Evolutionary conservation across 2,797 vertebrate species (phyloP).

Genomic region (Pyrocephalus nanus): DNA sequence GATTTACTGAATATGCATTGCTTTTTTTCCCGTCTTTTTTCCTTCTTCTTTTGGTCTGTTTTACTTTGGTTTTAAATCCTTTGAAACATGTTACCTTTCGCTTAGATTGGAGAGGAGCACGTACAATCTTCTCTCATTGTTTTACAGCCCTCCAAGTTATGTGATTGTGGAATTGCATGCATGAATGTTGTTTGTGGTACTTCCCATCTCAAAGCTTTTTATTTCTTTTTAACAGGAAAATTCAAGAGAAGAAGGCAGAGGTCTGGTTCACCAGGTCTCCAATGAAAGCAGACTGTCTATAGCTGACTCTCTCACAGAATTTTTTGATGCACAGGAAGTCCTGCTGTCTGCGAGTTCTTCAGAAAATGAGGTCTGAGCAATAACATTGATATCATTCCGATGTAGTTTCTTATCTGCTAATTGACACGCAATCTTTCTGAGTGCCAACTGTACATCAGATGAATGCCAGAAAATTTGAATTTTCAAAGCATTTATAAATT

Average conservation of each 20-base stretch:
- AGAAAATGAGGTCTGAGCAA: conserved; percentile 90
- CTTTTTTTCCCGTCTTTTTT: background rate
- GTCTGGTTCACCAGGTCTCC: conserved; percentile 92
- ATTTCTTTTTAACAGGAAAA: conserved; percentile 81
- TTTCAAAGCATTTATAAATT: background rate
- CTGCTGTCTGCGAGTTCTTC: conserved; percentile 95
- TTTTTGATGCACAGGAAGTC: conserved; percentile 98
- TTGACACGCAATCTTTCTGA: background rate
- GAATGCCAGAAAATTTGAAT: background rate
- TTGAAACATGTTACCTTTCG: background rate
- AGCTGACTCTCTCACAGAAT: conserved; percentile 93
- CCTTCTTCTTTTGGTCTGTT: background rate
- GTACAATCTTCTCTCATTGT: background rate
- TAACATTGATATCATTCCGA: background rate
- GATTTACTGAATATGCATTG: background rate
- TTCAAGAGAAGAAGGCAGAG: conserved; percentile 79
- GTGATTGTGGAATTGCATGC: conserved; percentile 1
- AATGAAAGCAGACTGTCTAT: conserved; percentile 93
- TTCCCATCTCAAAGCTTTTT: background rate
- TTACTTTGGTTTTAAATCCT: background rate
- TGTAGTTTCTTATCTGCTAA: background rate
- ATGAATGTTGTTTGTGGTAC: background rate
- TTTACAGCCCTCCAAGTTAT: background rate
- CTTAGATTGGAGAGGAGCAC: background rate
- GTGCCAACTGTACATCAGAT: background rate